Evolutionary conservation across 1,140 invertebrate genomes (phyloP).

Genomic region (Tetragonula clypearis): DNA sequence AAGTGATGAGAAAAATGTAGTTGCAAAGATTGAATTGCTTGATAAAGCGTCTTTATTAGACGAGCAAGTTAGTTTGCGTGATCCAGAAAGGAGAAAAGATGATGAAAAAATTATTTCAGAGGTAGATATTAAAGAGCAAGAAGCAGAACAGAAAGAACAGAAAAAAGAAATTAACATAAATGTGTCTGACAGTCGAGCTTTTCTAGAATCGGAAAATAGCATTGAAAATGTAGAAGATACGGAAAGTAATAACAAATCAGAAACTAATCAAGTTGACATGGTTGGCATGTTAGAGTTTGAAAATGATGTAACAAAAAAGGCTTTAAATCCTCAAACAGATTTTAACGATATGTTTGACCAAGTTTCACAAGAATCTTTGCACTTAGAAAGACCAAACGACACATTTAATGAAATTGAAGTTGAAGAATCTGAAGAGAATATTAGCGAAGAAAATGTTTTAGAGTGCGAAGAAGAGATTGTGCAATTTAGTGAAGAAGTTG

Average conservation of each 20-base stretch:
- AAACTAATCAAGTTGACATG: background rate
- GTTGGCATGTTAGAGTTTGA: no score
- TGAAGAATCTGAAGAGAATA: background rate
- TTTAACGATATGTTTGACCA: background rate
- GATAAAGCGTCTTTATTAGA: background rate
- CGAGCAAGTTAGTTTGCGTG: background rate
- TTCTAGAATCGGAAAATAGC: background rate
- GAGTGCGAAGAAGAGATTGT: background rate
- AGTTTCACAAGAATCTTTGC: background rate
- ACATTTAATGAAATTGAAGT: background rate
- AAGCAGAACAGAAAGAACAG: background rate
- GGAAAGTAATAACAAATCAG: background rate
- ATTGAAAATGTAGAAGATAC: background rate
- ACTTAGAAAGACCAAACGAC: background rate
- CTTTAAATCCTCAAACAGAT: background rate
- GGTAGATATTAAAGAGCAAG: background rate
- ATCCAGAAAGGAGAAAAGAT: background rate
- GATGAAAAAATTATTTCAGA: background rate
- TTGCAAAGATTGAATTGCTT: background rate
- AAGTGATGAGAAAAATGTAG: background rate
- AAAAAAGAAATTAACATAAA: background rate
- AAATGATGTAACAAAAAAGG: background rate
- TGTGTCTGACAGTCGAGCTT: background rate
- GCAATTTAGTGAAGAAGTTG: background rate
- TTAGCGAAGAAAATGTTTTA: no score